Percentiles rank a stretch among this genome's conserved stretches.
Evolutionary conservation across 2,797 vertebrate genomes (phyloP).

Genomic region (Crypturellus tataupa): DNA sequence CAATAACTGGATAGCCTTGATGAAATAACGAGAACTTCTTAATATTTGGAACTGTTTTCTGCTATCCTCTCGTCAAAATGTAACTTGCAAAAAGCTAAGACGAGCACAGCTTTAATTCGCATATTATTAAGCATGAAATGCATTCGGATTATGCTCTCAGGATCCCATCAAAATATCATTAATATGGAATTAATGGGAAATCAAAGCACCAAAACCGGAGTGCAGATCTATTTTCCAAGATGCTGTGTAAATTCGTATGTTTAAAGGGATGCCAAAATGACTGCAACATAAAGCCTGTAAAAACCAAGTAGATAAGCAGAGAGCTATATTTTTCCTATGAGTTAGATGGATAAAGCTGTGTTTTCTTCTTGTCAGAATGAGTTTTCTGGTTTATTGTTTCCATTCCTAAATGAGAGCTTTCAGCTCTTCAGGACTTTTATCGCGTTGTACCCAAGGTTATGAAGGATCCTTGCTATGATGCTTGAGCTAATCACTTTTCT

Average conservation of each 20-base stretch:
- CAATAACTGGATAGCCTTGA: not conserved
- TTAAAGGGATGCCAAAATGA: not conserved
- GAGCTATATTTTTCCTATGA: not conserved
- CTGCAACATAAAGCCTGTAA: not conserved
- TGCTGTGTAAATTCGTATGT: not conserved
- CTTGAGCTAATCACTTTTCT: not conserved
- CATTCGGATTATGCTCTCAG: not conserved
- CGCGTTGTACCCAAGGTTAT: not conserved
- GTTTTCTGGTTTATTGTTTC: not conserved
- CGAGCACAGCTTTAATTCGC: not conserved
- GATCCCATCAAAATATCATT: slow-evolving; percentile 14
- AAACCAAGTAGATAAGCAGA: not conserved
- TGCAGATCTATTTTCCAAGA: not conserved
- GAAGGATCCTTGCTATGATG: not conserved
- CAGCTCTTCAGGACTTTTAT: not conserved
- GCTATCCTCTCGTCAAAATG: not conserved
- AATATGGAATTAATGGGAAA: not conserved
- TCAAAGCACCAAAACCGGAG: not conserved
- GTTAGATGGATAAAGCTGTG: too few relatives aligned
- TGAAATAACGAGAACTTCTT: not conserved
- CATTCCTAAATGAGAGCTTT: not conserved
- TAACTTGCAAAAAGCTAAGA: not conserved
- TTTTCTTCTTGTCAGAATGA: not conserved
- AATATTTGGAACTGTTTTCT: slow-evolving; percentile 13
- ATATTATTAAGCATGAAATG: not conserved